Base-by-base conservation (phyloP, 2,888 invertebrate species). In the Prenolepis imparis region DNA sequence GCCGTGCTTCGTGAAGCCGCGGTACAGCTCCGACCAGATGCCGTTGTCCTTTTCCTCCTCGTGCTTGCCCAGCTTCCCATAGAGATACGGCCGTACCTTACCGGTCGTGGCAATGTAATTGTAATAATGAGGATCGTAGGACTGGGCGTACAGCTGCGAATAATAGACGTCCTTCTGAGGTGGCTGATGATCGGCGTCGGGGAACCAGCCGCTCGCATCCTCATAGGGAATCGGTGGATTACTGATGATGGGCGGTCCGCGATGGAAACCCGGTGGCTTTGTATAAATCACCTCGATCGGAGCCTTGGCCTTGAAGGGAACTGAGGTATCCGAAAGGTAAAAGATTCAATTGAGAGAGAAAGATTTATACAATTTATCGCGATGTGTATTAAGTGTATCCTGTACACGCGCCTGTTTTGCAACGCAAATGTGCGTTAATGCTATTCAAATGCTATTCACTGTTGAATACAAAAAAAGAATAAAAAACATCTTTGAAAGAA, bases 81-180 rank as follows among this genome's bases (percentile, higher is more conserved):
- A 94, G 0, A 94, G 88, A 78, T 93, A 87, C 0, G 94, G 94
- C 63, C 93, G 94, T 8, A 94, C 90, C 66, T 94, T 94, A 0
- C 94, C 94, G 1, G 94, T 94, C 78, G 94, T 92, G 0, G 93
- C 93, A 24, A 94, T 94, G 82, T 94, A 94, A 73, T 94, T 93
- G 86, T 94, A 94, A 32, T 94, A 94, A 80, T 93, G 88, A 39
- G 94, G 94, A 82, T 94, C 94, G 85, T 93, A 94, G 3, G 94
- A 94, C 77, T 94, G 94, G 0, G 93, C 90, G 81, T 93, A 94
- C 0, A 94, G 80, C 66, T 94, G 94, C 0, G 94, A 94, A 55
- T 92, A 94, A 39, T 91, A 92, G 39, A 94, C 66, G 72, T 93
- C 92, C 44, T 92, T 93, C 3, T 88, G 36, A 0, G 91, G 74